Evolutionary conservation across 2,797 vertebrate genomes (phyloP), one percentile per base, ranked within the genome.

Genomic region (Heteromormyrus szaboi): DNA sequence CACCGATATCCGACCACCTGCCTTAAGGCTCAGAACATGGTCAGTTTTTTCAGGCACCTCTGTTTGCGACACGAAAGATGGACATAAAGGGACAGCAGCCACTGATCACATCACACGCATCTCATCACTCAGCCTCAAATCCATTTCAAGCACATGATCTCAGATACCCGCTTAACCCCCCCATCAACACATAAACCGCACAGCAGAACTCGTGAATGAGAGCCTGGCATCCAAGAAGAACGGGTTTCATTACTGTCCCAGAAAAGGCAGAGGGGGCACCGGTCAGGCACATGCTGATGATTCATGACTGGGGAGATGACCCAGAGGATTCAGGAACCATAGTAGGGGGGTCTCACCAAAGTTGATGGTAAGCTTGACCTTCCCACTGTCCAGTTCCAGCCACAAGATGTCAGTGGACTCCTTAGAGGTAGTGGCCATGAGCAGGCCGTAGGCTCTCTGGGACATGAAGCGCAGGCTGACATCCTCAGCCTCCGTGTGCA

Each of bases 381-480:
- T 96, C 37, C 97, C 98, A 14, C 97, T 97, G 0, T 99, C 98
- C 93, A 99, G 96, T 95, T 99, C 98, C 8, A 99, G 97, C 2
- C 98, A 96, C 89, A 99, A 96, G 0, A 97, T 98, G 94, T 99
- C 98, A 0, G 98, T 97, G 0, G 98, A 99, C 91, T 98, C 97
- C 90, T 97, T 97, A 87, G 98, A 98, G 88, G 98, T 98, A 92
- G 97, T 98, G 94, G 98, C 97, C 95, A 98, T 96, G 91, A 99
- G 96, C 68, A 99, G 96, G 4, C 98, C 98, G 0, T 98, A 99
- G 0, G 98, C 98, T 1, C 98, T 94, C 93, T 98, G 98, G 1
- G 98, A 98, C 97, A 97, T 98, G 93, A 99, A 99, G n/a, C 98
- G 97, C 89, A 99, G 90, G 0, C 97, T 95, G 87, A 99, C 96